Evolutionary conservation across 2,888 invertebrate species (phyloP).

Genomic region (Creontiades dilutus): DNA sequence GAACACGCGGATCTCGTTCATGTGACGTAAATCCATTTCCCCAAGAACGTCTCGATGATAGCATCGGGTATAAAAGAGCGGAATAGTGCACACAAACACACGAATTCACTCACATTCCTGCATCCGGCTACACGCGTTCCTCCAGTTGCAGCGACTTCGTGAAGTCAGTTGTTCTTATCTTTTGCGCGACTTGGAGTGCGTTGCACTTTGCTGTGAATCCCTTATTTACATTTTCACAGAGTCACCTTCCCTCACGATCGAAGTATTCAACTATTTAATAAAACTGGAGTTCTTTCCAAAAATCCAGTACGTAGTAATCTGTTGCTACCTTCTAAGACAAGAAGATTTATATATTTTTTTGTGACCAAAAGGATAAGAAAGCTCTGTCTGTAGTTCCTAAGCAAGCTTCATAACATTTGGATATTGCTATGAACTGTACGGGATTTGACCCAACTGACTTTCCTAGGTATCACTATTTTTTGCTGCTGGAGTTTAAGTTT

Average conservation of each 20-base stretch:
- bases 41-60: constrained; percentile 20
- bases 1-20: constrained; percentile 51
- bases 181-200: constrained; percentile 23
- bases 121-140: not conserved
- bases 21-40: constrained; percentile 53
- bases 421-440: too few species aligned
- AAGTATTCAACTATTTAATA: not conserved
- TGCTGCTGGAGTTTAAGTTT: not conserved
- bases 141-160: constrained; percentile 16
- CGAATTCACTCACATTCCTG: not conserved
- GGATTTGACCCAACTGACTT: too few species aligned
- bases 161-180: constrained; percentile 30
- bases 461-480: too few species aligned
- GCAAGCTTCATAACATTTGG: too few species aligned
- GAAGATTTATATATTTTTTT: too few species aligned
- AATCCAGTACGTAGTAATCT: too few species aligned
- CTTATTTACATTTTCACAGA: constrained; percentile 2
- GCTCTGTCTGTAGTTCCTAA: too few species aligned
- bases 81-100: constrained; percentile 38
- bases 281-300: too few species aligned
- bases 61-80: constrained; percentile 17
- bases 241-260: not conserved
- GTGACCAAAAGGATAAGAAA: too few species aligned
- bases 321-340: too few species aligned
- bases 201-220: constrained; percentile 38